Evolutionary conservation across 2,888 invertebrate species (phyloP).

Genomic region (Prosapia bicincta): DNA sequence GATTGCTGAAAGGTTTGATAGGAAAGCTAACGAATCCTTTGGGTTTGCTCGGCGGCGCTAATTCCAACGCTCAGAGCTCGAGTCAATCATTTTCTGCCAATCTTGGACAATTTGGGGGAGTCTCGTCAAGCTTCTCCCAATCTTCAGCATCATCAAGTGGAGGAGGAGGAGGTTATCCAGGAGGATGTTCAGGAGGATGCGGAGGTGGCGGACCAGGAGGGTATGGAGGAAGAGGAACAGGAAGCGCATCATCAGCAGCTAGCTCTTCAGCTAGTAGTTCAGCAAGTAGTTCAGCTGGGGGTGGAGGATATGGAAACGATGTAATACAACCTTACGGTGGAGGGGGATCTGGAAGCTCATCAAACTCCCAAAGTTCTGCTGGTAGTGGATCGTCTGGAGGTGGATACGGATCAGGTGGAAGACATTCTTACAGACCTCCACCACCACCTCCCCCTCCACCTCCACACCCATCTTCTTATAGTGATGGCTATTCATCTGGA

Average conservation of each 20-base stretch:
- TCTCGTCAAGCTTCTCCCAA: background rate
- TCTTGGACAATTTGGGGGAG: background rate
- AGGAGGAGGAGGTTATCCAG: conserved; percentile 5
- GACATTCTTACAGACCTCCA: background rate
- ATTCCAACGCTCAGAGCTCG: background rate
- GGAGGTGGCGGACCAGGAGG: background rate
- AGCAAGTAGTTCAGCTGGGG: background rate
- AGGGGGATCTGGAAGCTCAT: background rate
- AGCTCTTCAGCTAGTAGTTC: background rate
- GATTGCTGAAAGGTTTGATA: background rate
- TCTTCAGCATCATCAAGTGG: background rate
- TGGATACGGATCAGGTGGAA: background rate
- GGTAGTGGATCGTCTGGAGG: conserved; percentile 8
- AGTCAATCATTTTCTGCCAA: background rate
- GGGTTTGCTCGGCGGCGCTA: background rate
- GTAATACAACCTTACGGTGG: background rate
- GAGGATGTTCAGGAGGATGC: conserved; percentile 7
- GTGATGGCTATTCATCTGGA: background rate
- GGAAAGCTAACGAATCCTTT: background rate
- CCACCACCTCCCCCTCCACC: background rate
- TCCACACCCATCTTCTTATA: background rate
- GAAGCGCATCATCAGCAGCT: background rate
- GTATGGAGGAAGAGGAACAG: conserved; percentile 2
- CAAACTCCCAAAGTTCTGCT: background rate
- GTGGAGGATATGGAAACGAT: background rate